Conservation (phyloP, 1,140 invertebrate genomes). For the Homarus americanus region DNA sequence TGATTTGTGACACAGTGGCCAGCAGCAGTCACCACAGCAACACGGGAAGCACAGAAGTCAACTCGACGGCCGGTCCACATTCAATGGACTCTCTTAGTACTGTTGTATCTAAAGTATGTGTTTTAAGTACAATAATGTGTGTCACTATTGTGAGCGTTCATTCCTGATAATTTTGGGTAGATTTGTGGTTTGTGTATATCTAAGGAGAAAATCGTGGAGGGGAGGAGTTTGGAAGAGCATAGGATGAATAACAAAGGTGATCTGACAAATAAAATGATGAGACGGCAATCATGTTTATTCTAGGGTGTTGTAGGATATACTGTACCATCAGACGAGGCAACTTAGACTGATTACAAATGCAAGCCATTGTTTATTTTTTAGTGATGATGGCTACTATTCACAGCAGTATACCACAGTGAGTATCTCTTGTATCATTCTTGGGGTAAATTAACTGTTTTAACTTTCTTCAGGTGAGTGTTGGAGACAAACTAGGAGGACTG, state of each 20-base stretch:
- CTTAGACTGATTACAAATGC: too few species aligned
- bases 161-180: too few species aligned
- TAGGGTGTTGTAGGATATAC: too few species aligned
- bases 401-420: neutral
- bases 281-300: too few species aligned
- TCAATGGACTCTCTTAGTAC: constrained; percentile 63
- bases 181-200: too few species aligned
- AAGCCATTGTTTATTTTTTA: neutral
- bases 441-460: neutral
- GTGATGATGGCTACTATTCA: neutral
- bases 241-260: too few species aligned
- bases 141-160: too few species aligned
- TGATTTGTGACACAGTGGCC: constrained; percentile 8
- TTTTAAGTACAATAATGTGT: too few species aligned
- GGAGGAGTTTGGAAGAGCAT: too few species aligned
- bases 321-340: too few species aligned
- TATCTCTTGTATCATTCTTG: neutral
- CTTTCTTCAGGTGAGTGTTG: constrained; percentile 60
- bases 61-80: neutral
- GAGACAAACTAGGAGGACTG: constrained; percentile 65
- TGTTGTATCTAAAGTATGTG: constrained; percentile 68
- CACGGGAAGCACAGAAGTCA: neutral
- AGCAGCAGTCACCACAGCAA: neutral
- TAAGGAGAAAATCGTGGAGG: too few species aligned
- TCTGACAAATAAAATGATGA: too few species aligned